phyloP scores from a whole-genome alignment of 30 jellyfish, hydroid and myxozoan genomes.

The Aurelia aurita complex sp. Pacific region DNA sequence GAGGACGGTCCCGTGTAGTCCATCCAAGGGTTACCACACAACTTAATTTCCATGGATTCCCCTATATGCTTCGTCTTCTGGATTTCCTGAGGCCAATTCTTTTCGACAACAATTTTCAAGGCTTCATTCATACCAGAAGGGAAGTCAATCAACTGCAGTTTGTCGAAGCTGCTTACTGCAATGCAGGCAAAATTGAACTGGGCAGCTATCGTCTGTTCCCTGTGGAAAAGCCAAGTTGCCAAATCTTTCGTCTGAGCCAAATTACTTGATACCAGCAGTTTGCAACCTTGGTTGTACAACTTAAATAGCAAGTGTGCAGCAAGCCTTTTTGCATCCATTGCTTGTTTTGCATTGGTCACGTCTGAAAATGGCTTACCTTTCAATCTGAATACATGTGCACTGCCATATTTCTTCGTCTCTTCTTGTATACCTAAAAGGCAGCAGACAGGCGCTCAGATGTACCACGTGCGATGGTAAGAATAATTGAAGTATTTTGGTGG shows the following conservation, averaged over 20 bases:
- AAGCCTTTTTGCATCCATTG: neutral
- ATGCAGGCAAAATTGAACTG: slow-evolving; percentile 9
- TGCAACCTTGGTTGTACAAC: slow-evolving; percentile 1
- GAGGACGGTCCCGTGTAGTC: neutral
- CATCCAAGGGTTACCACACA: slow-evolving; percentile 69
- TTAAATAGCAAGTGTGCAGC: neutral
- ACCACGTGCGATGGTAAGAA: too few relatives aligned
- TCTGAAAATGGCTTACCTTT: slow-evolving; percentile 6
- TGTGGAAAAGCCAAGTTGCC: slow-evolving; percentile 19
- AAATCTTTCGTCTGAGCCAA: neutral
- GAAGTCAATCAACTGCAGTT: neutral
- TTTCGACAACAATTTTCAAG: neutral
- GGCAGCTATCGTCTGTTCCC: slow-evolving; percentile 10
- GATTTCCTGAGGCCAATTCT: slow-evolving; percentile 19
- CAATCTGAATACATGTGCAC: slow-evolving; percentile 17
- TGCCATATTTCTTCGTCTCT: neutral
- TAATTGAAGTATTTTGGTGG: too few relatives aligned
- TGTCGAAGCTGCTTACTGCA: neutral
- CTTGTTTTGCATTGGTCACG: neutral
- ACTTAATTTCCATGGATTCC: slow-evolving; percentile 32
- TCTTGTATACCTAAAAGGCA: slow-evolving; percentile 6
- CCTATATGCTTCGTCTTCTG: slow-evolving; percentile 15
- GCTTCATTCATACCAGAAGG: neutral
- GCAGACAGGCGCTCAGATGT: too few relatives aligned
- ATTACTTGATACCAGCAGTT: slow-evolving; percentile 12